A percentile compares a stretch with the other conserved stretches of the same genome.
Evolutionary conservation across 2,888 invertebrate species (phyloP).

Genomic region (Choreutis nemorana): DNA sequence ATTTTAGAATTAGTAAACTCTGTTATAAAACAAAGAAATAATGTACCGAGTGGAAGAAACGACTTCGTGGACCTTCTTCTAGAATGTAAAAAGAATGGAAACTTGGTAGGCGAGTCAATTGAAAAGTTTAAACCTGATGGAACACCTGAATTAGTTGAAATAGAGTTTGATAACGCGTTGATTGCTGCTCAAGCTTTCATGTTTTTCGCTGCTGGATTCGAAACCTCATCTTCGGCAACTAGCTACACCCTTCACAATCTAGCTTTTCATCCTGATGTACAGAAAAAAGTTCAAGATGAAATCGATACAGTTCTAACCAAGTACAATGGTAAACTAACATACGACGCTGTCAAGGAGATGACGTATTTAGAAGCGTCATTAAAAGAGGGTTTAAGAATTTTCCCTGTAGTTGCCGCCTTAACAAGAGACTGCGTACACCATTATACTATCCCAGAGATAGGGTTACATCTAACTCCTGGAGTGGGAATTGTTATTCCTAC

Average conservation of each 20-base stretch:
- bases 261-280: constrained; percentile 28
- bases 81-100: constrained; percentile 27
- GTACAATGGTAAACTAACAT: constrained; percentile 24
- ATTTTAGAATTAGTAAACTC: constrained; percentile 23
- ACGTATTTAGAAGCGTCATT: constrained; percentile 30
- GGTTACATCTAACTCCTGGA: constrained; percentile 26
- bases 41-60: constrained; percentile 27
- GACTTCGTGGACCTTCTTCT: constrained; percentile 35
- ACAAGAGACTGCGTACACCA: constrained; percentile 22
- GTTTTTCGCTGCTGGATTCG: constrained; percentile 38
- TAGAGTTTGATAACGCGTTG: constrained; percentile 26
- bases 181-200: constrained; percentile 33
- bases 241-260: constrained; percentile 36
- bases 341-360: constrained; percentile 35
- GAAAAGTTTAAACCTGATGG: constrained; percentile 27
- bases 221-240: constrained; percentile 37
- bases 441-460: constrained; percentile 29
- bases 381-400: constrained; percentile 34
- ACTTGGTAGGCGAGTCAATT: constrained; percentile 27
- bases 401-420: constrained; percentile 35
- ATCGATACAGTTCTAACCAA: constrained; percentile 25
- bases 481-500: constrained; percentile 24
- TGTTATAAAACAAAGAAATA: constrained; percentile 27
- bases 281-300: constrained; percentile 26
- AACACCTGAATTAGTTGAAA: constrained; percentile 6